Conservation (phyloP, 92 coral and sea anemone genomes). For the Diadumene lineata region DNA sequence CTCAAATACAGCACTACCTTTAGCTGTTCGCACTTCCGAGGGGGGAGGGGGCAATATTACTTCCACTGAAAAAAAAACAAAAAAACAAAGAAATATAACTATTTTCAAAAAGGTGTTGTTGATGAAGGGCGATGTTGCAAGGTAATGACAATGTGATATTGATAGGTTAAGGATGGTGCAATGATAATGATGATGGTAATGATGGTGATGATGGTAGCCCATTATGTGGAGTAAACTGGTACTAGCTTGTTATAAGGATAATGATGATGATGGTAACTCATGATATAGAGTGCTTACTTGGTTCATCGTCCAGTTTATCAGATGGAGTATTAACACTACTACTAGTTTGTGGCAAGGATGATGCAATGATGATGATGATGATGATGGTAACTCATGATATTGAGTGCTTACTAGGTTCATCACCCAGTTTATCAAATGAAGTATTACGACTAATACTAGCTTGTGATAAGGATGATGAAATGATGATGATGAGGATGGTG, state of each 20-base stretch:
- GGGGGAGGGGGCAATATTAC: constrained; percentile 62
- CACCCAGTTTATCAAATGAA: constrained; percentile 31
- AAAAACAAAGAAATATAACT: no score
- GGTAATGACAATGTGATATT: neutral
- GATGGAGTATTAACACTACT: neutral
- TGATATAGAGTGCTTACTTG: no score
- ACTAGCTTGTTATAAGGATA: no score
- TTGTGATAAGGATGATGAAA: no score
- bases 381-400: neutral
- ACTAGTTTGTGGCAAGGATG: neutral
- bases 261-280: no score
- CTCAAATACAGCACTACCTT: constrained; percentile 85
- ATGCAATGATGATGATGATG: neutral
- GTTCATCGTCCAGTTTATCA: no score
- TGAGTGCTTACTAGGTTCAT: constrained; percentile 7
- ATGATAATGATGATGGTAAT: neutral
- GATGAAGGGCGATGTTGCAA: neutral
- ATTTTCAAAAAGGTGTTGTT: no score
- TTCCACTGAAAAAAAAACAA: constrained; percentile 22
- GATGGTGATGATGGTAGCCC: neutral
- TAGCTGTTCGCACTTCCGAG: constrained; percentile 67
- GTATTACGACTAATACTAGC: no score
- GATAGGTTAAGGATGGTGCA: no score
- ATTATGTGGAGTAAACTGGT: no score
- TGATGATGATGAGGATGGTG: neutral